These are phyloP conservation scores for Paradoxurus hermaphroditus DNA, from an alignment of 2,113 vertebrate genomes.

Conservation along the genomic window DNA sequence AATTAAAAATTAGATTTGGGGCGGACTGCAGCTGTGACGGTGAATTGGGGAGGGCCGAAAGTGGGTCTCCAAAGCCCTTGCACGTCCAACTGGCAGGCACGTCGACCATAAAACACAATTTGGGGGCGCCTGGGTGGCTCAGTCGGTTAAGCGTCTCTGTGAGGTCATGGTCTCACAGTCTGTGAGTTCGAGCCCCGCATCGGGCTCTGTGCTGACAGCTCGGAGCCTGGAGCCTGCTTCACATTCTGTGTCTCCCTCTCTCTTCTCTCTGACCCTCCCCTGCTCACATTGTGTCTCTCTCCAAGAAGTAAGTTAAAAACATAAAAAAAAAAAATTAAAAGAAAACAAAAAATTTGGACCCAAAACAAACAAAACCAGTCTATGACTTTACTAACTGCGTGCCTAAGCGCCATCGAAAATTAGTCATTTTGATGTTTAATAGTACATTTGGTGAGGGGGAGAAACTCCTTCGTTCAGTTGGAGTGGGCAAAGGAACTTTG, in stretches of 20 bases:
- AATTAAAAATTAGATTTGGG: neutral
- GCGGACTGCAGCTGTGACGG: too few species aligned
- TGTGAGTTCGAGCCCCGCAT: too few species aligned
- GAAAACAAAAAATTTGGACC: neutral
- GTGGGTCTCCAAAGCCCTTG: neutral
- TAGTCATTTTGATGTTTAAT: conserved; percentile 43
- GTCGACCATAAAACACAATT: neutral
- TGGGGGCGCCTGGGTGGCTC: neutral
- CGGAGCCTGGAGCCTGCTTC: too few species aligned
- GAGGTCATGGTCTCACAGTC: too few species aligned
- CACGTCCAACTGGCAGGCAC: neutral
- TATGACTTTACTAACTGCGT: conserved; percentile 42
- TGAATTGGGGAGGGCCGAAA: neutral
- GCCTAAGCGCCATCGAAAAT: conserved; percentile 40
- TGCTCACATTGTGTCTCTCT: too few species aligned
- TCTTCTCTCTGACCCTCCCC: too few species aligned
- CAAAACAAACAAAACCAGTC: neutral
- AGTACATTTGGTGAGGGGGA: conserved; percentile 48
- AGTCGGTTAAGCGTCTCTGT: too few species aligned
- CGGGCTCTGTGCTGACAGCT: too few species aligned
- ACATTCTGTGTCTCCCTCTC: too few species aligned
- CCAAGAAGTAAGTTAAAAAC: too few species aligned
- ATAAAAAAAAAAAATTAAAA: too few species aligned
- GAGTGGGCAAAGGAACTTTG: conserved; percentile 59
- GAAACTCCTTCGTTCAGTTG: conserved; percentile 57